Conservation (phyloP, 2,888 invertebrate genomes). For the Acronicta alni region DNA sequence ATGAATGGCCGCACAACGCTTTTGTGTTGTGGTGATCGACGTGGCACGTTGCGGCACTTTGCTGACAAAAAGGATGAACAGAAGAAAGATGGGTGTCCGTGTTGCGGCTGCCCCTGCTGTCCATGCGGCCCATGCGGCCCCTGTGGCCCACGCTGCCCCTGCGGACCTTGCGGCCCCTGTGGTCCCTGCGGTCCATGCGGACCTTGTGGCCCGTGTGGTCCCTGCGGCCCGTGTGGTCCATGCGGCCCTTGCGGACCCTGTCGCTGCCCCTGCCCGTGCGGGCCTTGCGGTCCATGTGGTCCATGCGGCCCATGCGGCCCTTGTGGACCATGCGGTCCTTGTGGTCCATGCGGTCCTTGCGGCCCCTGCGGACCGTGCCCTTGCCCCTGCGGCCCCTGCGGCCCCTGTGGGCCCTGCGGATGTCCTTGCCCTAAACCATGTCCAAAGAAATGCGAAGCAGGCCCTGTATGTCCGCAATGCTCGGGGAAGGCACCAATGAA, state of each 20-base stretch:
- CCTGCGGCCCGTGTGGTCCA: conserved; percentile 63
- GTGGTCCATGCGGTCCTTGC: conserved; percentile 54
- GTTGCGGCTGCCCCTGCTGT: conserved; percentile 60
- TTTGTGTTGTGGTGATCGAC: conserved; percentile 69
- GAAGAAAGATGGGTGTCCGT: conserved; percentile 57
- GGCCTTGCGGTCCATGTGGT: conserved; percentile 48
- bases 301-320: conserved; percentile 62
- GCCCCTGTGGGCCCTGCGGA: conserved; percentile 52
- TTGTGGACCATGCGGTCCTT: conserved; percentile 52
- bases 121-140: conserved; percentile 64
- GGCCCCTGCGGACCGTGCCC: conserved; percentile 39
- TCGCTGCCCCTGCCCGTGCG: conserved; percentile 50
- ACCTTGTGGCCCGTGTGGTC: conserved; percentile 63
- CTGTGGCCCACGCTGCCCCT: conserved; percentile 55
- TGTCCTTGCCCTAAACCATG: conserved; percentile 42
- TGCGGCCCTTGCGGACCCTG: conserved; percentile 60
- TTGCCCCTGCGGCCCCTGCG: conserved; percentile 20
- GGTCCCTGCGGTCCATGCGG: conserved; percentile 60
- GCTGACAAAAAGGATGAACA: conserved; percentile 66
- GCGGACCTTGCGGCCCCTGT: conserved; percentile 17
- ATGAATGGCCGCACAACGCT: conserved; percentile 56
- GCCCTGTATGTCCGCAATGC: conserved; percentile 22
- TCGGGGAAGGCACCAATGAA: conserved; percentile 13
- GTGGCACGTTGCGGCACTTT: conserved; percentile 59
- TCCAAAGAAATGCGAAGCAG: conserved; percentile 39